Conservation (phyloP, 2,888 invertebrate genomes). For the Gisinianus flammeolus region DNA sequence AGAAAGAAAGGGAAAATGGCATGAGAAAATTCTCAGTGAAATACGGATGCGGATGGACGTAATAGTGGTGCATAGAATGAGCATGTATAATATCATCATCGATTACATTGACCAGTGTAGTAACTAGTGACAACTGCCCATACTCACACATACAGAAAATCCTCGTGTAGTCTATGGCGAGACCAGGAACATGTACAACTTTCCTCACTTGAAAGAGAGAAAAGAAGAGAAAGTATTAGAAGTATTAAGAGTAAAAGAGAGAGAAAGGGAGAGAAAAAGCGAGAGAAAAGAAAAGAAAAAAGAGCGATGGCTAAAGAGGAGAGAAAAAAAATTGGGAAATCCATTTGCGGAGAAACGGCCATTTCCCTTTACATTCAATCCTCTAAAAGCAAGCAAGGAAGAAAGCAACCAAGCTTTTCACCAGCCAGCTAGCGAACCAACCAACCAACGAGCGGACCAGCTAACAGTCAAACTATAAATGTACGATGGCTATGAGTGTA, state of each 20-base stretch:
- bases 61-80: background rate
- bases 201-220: background rate
- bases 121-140: background rate
- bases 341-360: slow-evolving; percentile 20
- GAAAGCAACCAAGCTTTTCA: background rate
- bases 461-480: background rate
- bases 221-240: background rate
- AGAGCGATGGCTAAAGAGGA: background rate
- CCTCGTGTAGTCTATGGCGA: background rate
- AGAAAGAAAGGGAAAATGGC: background rate
- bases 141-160: background rate
- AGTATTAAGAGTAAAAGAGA: background rate
- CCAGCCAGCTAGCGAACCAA: background rate
- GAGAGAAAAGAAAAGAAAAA: background rate
- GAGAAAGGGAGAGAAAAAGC: slow-evolving; percentile 4
- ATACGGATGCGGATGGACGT: background rate
- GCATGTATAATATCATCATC: slow-evolving; percentile 8
- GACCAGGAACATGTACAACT: background rate
- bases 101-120: background rate
- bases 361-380: slow-evolving; percentile 21
- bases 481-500: background rate
- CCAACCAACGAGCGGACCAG: background rate
- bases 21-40: background rate
- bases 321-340: slow-evolving; percentile 14
- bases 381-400: slow-evolving; percentile 25